These are phyloP conservation scores for Erannis defoliaria DNA, from an alignment of 2,888 invertebrate genomes.

Conservation along the genomic window DNA sequence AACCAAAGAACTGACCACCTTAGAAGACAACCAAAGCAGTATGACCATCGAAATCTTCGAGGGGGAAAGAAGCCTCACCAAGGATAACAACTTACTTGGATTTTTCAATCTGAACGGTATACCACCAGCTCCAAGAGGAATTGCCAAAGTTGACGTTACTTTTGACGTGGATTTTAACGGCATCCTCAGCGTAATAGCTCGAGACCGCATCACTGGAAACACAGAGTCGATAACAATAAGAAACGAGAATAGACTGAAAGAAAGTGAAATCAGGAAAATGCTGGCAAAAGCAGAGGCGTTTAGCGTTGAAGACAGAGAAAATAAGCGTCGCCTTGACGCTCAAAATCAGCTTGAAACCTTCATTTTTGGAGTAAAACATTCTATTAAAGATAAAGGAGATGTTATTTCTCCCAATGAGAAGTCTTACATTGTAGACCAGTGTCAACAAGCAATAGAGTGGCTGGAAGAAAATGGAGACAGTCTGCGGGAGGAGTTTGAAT, in stretches of 20 bases:
- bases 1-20: constrained; percentile 69
- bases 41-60: constrained; percentile 76
- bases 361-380: constrained; percentile 63
- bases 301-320: constrained; percentile 65
- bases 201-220: constrained; percentile 65
- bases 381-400: constrained; percentile 45
- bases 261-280: constrained; percentile 65
- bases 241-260: constrained; percentile 62
- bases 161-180: constrained; percentile 69
- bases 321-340: constrained; percentile 62
- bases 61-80: constrained; percentile 70
- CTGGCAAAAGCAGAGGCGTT: constrained; percentile 63
- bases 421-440: constrained; percentile 59
- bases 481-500: constrained; percentile 66
- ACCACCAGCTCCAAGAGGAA: constrained; percentile 70
- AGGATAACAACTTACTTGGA: constrained; percentile 71
- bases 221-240: constrained; percentile 59
- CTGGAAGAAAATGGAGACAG: constrained; percentile 63
- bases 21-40: constrained; percentile 68
- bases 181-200: constrained; percentile 66
- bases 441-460: constrained; percentile 63
- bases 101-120: constrained; percentile 67
- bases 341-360: constrained; percentile 72
- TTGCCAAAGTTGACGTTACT: constrained; percentile 69
- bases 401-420: constrained; percentile 51